Evolutionary conservation across 2,888 invertebrate species (phyloP), one percentile per base, ranked within the genome.

Genomic region (Drosophila lutescens): DNA sequence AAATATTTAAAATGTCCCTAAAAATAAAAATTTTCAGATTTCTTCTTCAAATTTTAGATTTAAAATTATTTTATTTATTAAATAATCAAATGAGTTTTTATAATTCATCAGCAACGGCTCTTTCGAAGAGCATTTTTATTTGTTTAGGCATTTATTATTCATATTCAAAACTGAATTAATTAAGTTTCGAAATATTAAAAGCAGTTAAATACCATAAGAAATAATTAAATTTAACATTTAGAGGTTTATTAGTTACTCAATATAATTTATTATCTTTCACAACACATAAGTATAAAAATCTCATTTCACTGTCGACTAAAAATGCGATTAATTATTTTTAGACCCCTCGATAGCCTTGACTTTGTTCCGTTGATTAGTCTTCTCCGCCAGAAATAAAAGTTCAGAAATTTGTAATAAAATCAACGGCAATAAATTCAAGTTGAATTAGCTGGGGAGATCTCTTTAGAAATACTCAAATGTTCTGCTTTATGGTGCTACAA

Each of bases 401-500:
- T 30, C 7, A 34, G 32, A 66, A 66, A 66, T 54, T 20, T 17
- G 4, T 7, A 47, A 15, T 13, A 2, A 15, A 50, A n/a, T 38
- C 36, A 34, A 6, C 7, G 26, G 26, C 40, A 40, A 38, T 67
- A 66, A 66, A 47, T 54, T 34, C 12, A 9, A 17, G 8, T 34
- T 12, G 34, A 23, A 66, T 67, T 46, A 54, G 38, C 44, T 12
- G 3, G 4, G 30, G 4, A 56, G n/a, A n/a, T n/a, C n/a, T n/a
- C n/a, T n/a, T n/a, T n/a, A n/a, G n/a, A n/a, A 41, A 68, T 65
- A 38, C 20, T 34, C 40, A 46, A 66, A 54, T 53, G 44, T 65
- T 65, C 53, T 63, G 36, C 65, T 38, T 44, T 20, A 59, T 23
- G 17, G 44, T 4, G 13, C 44, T n/a, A n/a, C 10, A 8, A 50